Base-by-base conservation (phyloP, 2,797 vertebrate species). In the Myioborus miniatus region DNA sequence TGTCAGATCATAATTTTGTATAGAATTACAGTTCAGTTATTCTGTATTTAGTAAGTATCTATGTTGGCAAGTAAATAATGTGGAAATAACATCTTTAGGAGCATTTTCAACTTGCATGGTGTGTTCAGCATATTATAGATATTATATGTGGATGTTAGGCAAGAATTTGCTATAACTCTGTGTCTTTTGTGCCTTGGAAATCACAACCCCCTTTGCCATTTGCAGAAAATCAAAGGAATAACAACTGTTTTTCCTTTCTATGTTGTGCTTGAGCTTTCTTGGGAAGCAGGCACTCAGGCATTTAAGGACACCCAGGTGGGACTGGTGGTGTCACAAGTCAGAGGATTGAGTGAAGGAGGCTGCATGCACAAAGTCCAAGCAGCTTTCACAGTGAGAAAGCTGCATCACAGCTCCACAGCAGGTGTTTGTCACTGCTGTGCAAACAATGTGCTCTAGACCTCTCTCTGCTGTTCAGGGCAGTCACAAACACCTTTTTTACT, bases 371-470 rank as follows among this genome's bases (percentile, higher is more conserved):
- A 72, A 70, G 27, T 49, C 23, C 22, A 13, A 86, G 20, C 39
- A 58, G 27, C 12, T 67, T 43, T 3, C 3, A 10, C 14, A 23
- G 41, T 15, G 41, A 50, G 80, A 43, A 30, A 24, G 34, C 58
- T 77, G 27, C 34, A 21, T 29, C 34, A 2, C 58, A 72, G 30
- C 39, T 79, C 80, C 68, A 6, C 24, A 36, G 83, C 44, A 76
- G 26, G 21, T 29, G 30, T 53, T 71, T 59, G 24, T 24, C 64
- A 11, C 39, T 58, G 55, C 15, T 9, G 21, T 37, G 36, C 44
- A 50, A 32, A 37, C 49, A 59, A 13, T 3, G 11, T 0, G 0
- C n/a, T 74, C 37, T 17, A 23, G 18, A 50, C 11, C 14, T 67
- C 41, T 39, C 37, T 24, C 4, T 68, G 37, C 43, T 77, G 30